Evolutionary conservation across 1,140 invertebrate species (phyloP).

Genomic region (Saccostrea echinata): DNA sequence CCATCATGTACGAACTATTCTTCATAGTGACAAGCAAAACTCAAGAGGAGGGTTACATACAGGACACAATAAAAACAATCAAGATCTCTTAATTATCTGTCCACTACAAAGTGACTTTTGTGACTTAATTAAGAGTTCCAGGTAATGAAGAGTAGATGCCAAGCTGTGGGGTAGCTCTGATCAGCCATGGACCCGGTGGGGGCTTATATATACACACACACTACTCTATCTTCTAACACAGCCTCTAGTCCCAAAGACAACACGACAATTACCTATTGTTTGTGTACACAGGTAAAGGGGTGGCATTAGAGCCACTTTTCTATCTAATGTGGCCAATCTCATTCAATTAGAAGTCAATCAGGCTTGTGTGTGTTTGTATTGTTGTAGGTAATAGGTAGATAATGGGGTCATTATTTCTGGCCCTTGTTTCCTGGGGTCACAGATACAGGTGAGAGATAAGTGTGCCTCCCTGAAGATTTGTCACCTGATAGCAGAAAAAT

Average conservation of each 20-base stretch:
- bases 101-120: constrained; percentile 1
- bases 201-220: constrained; percentile 21
- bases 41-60: neutral
- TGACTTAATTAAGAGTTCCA: neutral
- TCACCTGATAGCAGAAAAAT: neutral
- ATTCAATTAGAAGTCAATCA: constrained; percentile 30
- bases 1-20: constrained; percentile 8
- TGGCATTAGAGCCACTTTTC: neutral
- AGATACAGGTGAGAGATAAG: constrained; percentile 5
- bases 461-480: constrained; percentile 26
- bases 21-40: neutral
- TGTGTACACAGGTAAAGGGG: constrained; percentile 1
- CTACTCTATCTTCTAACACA: neutral
- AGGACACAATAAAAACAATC: neutral
- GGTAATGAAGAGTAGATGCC: constrained; percentile 19
- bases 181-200: constrained; percentile 7
- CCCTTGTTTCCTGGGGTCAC: neutral
- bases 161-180: neutral
- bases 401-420: neutral
- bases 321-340: neutral
- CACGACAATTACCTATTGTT: constrained; percentile 1
- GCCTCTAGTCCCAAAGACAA: constrained; percentile 3
- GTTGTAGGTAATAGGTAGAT: constrained; percentile 1
- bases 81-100: neutral
- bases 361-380: constrained; percentile 11